A percentile compares a stretch with the other conserved stretches of the same genome.
Evolutionary conservation across 2,888 invertebrate species (phyloP).

Genomic region (Amphipyra berbera): DNA sequence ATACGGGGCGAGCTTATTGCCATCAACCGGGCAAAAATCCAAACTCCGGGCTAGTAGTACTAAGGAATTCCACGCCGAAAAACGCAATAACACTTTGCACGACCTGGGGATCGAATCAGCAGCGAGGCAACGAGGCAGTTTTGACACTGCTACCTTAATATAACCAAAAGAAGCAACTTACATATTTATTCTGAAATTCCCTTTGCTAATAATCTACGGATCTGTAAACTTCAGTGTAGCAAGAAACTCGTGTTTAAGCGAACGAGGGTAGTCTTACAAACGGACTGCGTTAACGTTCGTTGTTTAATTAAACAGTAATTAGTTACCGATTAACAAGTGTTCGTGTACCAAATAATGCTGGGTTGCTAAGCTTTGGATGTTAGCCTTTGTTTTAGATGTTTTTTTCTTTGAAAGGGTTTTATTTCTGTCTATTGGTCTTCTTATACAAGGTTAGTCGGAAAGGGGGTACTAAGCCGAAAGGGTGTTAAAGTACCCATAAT

Average conservation of each 20-base stretch:
- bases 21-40: too few species aligned
- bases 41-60: too few species aligned
- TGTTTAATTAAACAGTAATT: conserved; percentile 83
- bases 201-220: conserved; percentile 45
- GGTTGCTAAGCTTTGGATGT: conserved; percentile 44
- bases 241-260: conserved; percentile 23
- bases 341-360: conserved; percentile 59
- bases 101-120: too few species aligned
- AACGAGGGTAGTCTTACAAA: conserved; percentile 49
- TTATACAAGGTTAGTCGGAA: too few species aligned
- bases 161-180: background rate
- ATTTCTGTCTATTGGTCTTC: background rate
- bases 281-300: conserved; percentile 55
- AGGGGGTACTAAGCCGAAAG: too few species aligned
- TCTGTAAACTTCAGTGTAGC: conserved; percentile 36
- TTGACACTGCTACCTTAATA: too few species aligned
- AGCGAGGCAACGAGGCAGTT: too few species aligned
- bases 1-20: too few species aligned
- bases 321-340: conserved; percentile 74
- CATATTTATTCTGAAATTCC: conserved; percentile 26
- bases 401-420: background rate
- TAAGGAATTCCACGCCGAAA: too few species aligned
- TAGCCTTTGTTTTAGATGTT: conserved; percentile 9
- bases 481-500: too few species aligned
- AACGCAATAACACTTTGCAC: too few species aligned